Base-by-base conservation (phyloP, 1,140 invertebrate genomes). In the Calycopis cecrops region DNA sequence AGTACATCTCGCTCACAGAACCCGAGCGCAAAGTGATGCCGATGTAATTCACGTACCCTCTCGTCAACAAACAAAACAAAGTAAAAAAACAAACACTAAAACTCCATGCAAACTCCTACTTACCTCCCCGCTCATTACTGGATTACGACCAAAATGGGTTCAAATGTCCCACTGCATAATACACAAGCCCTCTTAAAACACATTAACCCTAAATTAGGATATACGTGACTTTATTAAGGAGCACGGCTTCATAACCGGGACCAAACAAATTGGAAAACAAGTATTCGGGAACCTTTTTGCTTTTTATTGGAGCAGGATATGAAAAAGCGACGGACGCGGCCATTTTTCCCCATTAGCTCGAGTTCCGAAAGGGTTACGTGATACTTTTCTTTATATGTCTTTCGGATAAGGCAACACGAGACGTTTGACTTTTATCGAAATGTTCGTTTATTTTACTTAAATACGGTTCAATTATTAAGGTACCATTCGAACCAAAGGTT, bases 361-460 rank as follows among this genome's bases (percentile, higher is more conserved):
- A 44, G 40, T 44, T 44, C 40, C 16, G 40, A 44, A 44, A 44
- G 40, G 40, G 40, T 44, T 44, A 44, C 40, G 40, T 44, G 40
- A 44, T 44, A 44, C 40, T 44, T 44, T 44, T 44, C 40, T 44
- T 44, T 44, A 44, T 44, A 44, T 44, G 40, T 44, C 17, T 44
- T 9, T 14, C 14, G 17, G 3, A 17, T 16, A 9, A 44, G 12
- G 40, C 40, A 44, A 44, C 40, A 44, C 16, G 17, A 44, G 40
- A 44, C 40, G 40, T 14, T 16, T 44, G 40, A 16, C 40, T 44
- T 44, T 44, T 44, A 44, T 44, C 40, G 16, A 44, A 44, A 44
- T 12, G 40, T 44, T 16, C 40, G 14, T 16, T 14, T 44, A 28
- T 28, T 28, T 2, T 28, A 28, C 21, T 2, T 28, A 28, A 2